A percentile compares a stretch with the other conserved stretches of the same genome.
Conservation (phyloP, 2,797 vertebrate genomes). For the Pelochelys cantorii region DNA sequence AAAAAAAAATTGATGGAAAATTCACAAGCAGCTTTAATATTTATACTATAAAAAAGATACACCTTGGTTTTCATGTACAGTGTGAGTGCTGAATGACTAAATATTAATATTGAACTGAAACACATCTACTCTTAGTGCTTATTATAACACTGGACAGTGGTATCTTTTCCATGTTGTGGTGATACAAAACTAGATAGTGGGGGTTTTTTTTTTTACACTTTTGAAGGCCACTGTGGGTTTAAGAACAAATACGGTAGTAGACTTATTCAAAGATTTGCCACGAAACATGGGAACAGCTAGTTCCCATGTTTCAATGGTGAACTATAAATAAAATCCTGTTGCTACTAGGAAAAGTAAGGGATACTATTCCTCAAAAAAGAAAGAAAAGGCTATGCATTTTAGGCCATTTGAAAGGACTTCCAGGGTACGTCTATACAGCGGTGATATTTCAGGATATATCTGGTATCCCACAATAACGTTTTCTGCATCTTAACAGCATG, state of each 20-base stretch:
- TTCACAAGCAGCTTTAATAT: neutral
- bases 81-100: neutral
- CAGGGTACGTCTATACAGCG: too few species aligned
- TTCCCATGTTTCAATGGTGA: neutral
- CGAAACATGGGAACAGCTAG: neutral
- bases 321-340: neutral
- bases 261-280: neutral
- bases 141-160: neutral
- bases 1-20: neutral
- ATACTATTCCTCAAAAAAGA: neutral
- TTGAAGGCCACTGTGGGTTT: neutral
- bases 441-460: too few species aligned
- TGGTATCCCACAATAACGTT: too few species aligned
- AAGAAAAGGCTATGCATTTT: neutral
- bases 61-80: neutral
- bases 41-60: neutral
- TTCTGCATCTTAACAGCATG: too few species aligned
- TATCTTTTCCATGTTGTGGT: neutral
- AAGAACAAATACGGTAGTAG: neutral
- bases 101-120: neutral
- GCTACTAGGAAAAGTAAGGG: neutral
- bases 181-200: neutral
- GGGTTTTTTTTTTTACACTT: neutral
- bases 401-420: neutral
- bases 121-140: neutral